These are phyloP conservation scores for Cydia splendana DNA, from an alignment of 1,140 invertebrate species.

Conservation along the genomic window DNA sequence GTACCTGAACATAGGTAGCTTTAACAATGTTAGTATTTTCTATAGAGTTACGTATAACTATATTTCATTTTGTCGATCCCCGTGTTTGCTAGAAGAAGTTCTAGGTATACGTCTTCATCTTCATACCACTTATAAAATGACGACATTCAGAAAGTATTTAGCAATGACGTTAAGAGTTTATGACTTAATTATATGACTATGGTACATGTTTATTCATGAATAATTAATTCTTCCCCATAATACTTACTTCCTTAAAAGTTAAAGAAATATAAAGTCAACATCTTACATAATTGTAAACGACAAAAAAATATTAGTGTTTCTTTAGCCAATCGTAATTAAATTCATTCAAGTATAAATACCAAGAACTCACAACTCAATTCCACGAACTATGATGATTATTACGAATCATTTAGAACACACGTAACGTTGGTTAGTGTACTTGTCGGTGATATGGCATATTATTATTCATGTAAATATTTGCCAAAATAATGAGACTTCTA, in stretches of 20 bases:
- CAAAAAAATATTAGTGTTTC: neutral
- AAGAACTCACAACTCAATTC: neutral
- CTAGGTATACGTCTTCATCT: neutral
- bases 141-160: neutral
- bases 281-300: too few species aligned
- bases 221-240: neutral
- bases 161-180: constrained; percentile 4
- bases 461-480: neutral
- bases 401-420: neutral
- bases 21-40: too few species aligned
- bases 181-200: neutral
- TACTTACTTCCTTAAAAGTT: neutral
- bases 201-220: neutral
- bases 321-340: neutral
- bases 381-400: neutral
- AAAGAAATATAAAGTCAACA: too few species aligned
- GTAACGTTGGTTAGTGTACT: neutral
- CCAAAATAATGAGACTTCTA: neutral
- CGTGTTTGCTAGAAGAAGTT: too few species aligned
- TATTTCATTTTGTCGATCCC: too few species aligned
- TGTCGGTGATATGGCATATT: neutral
- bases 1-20: too few species aligned
- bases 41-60: too few species aligned
- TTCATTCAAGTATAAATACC: neutral
- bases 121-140: neutral